phyloP scores from a whole-genome alignment of 2,888 invertebrate species.

The Sesia bembeciformis region DNA sequence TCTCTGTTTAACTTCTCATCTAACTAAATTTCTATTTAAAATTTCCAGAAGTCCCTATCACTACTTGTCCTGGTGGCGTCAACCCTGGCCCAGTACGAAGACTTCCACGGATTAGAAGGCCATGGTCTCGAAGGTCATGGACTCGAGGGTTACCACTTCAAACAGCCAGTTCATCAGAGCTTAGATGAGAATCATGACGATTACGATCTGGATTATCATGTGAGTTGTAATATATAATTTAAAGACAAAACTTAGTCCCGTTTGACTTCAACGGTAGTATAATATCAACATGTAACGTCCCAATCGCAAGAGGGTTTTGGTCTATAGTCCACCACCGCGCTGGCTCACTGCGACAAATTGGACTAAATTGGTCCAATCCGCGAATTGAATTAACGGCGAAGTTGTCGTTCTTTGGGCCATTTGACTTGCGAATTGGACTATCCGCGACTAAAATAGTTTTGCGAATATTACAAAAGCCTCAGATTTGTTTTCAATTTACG shows the following conservation, averaged over 20 bases:
- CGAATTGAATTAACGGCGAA: too few species aligned
- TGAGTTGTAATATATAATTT: slow-evolving; percentile 20
- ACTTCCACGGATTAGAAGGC: slow-evolving; percentile 44
- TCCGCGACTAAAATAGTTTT: too few species aligned
- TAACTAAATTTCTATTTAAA: background rate
- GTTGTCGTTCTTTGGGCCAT: too few species aligned
- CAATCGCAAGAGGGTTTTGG: background rate
- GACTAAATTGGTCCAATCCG: too few species aligned
- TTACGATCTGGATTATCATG: slow-evolving; percentile 61
- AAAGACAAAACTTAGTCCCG: background rate
- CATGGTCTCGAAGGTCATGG: slow-evolving; percentile 16
- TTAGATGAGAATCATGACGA: slow-evolving; percentile 42
- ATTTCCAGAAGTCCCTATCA: slow-evolving; percentile 31
- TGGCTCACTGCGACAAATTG: too few species aligned
- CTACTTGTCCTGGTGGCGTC: slow-evolving; percentile 30
- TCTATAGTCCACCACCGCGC: background rate
- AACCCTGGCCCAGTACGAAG: slow-evolving; percentile 46
- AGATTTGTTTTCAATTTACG: too few species aligned
- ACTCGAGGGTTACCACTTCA: slow-evolving; percentile 30
- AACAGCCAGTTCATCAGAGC: slow-evolving; percentile 38
- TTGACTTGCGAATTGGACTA: too few species aligned
- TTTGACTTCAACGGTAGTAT: background rate
- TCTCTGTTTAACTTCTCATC: background rate
- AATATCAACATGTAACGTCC: background rate
- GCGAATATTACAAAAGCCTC: too few species aligned